phyloP scores from a whole-genome alignment of 2,888 invertebrate species.

The Euzophera pinguis region DNA sequence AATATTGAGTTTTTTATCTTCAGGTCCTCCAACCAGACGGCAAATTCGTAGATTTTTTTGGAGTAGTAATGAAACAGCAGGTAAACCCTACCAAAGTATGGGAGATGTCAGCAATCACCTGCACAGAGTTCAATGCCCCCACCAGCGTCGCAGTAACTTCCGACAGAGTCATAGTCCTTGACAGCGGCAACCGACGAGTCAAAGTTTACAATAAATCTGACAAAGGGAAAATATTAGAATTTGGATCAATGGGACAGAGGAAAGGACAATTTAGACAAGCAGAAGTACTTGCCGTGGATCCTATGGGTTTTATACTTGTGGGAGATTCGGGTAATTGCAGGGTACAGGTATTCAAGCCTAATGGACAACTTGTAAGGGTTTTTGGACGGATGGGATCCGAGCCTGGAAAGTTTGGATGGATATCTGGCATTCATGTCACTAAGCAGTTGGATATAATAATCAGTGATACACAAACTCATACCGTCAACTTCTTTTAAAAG shows the following conservation, averaged over 20 bases:
- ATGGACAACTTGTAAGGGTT: slow-evolving; percentile 83
- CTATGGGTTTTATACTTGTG: slow-evolving; percentile 86
- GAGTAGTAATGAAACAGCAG: slow-evolving; percentile 63
- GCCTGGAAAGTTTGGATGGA: slow-evolving; percentile 82
- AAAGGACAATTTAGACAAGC: slow-evolving; percentile 87
- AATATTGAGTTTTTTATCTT: slow-evolving; percentile 21
- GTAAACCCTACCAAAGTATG: slow-evolving; percentile 48
- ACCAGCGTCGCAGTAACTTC: slow-evolving; percentile 83
- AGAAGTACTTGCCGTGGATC: slow-evolving; percentile 86
- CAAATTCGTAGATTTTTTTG: slow-evolving; percentile 81
- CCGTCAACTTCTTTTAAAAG: slow-evolving; percentile 58
- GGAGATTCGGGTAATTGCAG: slow-evolving; percentile 89
- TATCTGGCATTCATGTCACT: slow-evolving; percentile 83
- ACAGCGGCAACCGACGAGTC: slow-evolving; percentile 86
- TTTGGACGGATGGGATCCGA: slow-evolving; percentile 79
- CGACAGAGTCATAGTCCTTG: slow-evolving; percentile 79
- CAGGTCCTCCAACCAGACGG: slow-evolving; percentile 80
- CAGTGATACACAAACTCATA: slow-evolving; percentile 80
- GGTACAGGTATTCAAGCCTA: slow-evolving; percentile 86
- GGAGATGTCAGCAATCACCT: slow-evolving; percentile 50
- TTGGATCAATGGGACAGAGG: slow-evolving; percentile 83
- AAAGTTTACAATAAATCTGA: slow-evolving; percentile 77
- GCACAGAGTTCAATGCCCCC: slow-evolving; percentile 84
- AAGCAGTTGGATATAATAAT: slow-evolving; percentile 81
- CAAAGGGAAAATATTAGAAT: slow-evolving; percentile 78